Percentiles rank a stretch among this genome's conserved stretches.
Evolutionary conservation across 2,113 vertebrate genomes (phyloP).

Genomic region (Callipepla californica): DNA sequence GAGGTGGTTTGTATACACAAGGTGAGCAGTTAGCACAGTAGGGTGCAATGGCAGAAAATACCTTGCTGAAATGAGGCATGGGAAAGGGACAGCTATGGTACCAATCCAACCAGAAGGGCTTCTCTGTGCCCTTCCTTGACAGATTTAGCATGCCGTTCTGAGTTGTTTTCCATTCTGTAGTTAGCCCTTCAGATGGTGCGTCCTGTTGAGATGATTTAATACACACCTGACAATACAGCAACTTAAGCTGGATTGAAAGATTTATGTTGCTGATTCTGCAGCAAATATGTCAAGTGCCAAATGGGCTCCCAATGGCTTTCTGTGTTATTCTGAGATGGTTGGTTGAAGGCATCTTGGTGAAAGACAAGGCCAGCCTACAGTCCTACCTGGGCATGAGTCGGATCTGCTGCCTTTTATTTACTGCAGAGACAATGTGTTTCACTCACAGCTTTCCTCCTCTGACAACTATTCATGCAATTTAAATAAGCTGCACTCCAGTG

Average conservation of each 20-base stretch:
- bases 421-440: not conserved
- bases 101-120: not conserved
- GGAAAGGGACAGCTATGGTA: not conserved
- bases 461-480: not conserved
- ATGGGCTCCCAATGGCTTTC: not conserved
- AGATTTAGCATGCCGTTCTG: not conserved
- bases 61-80: not conserved
- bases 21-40: not conserved
- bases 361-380: not conserved
- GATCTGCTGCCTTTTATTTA: not conserved
- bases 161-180: not conserved
- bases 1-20: not conserved
- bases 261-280: constrained; percentile 27
- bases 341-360: not conserved
- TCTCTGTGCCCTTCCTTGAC: not conserved
- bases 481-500: constrained; percentile 1
- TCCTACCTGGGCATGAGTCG: not conserved
- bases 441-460: not conserved
- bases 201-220: not conserved
- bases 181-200: not conserved
- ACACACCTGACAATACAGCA: not conserved
- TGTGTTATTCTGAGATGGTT: not conserved
- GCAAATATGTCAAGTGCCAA: not conserved
- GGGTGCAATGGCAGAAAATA: not conserved
- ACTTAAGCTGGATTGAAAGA: not conserved